Evolutionary conservation across 2,113 vertebrate species (phyloP).

Genomic region (Perognathus longimembris): DNA sequence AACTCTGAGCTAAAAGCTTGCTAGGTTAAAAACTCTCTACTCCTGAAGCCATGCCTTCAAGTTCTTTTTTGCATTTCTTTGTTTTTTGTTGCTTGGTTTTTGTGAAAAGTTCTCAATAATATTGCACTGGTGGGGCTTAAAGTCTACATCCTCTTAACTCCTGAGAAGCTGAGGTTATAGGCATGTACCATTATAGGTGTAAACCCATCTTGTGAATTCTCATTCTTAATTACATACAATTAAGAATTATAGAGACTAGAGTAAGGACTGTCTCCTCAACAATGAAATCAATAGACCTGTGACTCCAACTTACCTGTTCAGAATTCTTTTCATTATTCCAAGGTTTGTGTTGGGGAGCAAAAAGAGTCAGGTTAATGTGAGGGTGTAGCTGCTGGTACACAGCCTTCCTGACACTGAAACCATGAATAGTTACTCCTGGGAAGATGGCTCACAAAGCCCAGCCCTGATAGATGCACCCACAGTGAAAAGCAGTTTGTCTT

Average conservation of each 20-base stretch:
- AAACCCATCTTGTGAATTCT: neutral
- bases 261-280: neutral
- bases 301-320: neutral
- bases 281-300: neutral
- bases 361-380: neutral
- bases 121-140: no score
- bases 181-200: no score
- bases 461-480: neutral
- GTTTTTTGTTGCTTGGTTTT: no score
- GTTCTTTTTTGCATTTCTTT: no score
- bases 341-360: neutral
- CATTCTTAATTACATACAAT: neutral
- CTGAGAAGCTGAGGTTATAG: no score
- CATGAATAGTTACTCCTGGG: neutral
- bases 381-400: no score
- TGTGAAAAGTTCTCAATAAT: no score
- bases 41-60: no score
- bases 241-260: neutral
- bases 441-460: neutral
- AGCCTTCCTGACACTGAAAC: neutral
- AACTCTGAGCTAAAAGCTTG: no score
- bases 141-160: no score
- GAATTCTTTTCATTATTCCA: neutral
- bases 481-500: neutral
- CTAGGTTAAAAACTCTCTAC: no score